Evolutionary conservation across 64 coral and sea anemone species (phyloP), one percentile per base, ranked within the genome.

Genomic region (Orbicella faveolata): DNA sequence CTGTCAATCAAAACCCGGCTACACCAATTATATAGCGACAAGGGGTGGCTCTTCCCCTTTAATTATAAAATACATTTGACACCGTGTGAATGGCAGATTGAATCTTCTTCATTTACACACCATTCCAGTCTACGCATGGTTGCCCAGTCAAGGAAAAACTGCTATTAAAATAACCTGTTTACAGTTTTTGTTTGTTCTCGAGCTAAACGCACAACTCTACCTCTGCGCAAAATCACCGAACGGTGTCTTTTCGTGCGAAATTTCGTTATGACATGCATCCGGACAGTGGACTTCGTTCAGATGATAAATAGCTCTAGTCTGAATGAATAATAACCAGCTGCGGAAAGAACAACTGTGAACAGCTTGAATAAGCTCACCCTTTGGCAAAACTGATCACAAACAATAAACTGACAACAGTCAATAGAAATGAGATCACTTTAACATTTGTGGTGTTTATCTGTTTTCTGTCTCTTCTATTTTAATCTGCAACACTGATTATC

Each of bases 1-100:
- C 61, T 83, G 80, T 68, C 80, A 83, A 83, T 68, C 80, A 83
- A 82, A 59, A 67, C 19, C 61, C 6, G 20, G 61, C 18, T 21
- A 9, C 16, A 68, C 35, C 62, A 83, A 83, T 83, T 62, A 83
- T 2, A n/a, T 65, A 15, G 5, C 61, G 61, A 83, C 9, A 63
- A 63, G 18, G 2, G 6, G 33, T 16, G 57, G 52, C 9, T 52
- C 7, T 44, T 70, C n/a, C 7, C 9, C 67, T 25, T 70, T 70
- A 70, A 70, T 70, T 70, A 70, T 30, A 30, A 30, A 30, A 67
- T 67, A 67, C 17, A 67, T n/a, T 70, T 70, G 67, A 70, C 67
- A 70, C 67, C 30, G 1, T 59, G 23, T 70, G 67, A 26, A 70
- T 70, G 67, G 66, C 66, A 69, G 23, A 69, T 69, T 23, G 20